Evolutionary conservation across 2,888 invertebrate species (phyloP).

Genomic region (Cephus pulcher): DNA sequence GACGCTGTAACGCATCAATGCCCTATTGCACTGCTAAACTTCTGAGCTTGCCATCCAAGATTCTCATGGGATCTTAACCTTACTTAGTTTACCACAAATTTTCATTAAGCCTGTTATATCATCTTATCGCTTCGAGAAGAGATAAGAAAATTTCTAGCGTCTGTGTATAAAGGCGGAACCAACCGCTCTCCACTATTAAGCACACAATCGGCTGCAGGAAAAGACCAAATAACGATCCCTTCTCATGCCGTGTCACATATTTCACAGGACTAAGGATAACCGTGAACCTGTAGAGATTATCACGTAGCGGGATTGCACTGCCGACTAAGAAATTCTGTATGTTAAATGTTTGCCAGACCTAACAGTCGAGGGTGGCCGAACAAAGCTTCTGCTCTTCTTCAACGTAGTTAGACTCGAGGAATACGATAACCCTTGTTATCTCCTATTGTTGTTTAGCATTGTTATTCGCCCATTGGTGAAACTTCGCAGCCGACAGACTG

Average conservation of each 20-base stretch:
- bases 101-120: background rate
- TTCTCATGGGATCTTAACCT: background rate
- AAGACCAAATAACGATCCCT: background rate
- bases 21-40: background rate
- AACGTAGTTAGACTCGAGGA: background rate
- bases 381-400: background rate
- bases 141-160: background rate
- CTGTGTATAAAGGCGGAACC: background rate
- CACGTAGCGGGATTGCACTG: too few relatives aligned
- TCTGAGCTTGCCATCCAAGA: background rate
- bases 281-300: background rate
- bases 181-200: background rate
- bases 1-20: too few relatives aligned
- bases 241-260: background rate
- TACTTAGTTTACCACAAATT: background rate
- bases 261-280: background rate
- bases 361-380: background rate
- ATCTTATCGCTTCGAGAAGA: background rate
- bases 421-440: constrained; percentile 50
- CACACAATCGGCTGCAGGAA: background rate
- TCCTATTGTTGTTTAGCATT: constrained; percentile 26
- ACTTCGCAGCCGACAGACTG: background rate
- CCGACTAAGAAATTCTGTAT: background rate
- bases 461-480: constrained; percentile 11
- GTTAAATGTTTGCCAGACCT: background rate